Conservation (phyloP, 2,797 vertebrate species). For the Aeoliscus strigatus region DNA sequence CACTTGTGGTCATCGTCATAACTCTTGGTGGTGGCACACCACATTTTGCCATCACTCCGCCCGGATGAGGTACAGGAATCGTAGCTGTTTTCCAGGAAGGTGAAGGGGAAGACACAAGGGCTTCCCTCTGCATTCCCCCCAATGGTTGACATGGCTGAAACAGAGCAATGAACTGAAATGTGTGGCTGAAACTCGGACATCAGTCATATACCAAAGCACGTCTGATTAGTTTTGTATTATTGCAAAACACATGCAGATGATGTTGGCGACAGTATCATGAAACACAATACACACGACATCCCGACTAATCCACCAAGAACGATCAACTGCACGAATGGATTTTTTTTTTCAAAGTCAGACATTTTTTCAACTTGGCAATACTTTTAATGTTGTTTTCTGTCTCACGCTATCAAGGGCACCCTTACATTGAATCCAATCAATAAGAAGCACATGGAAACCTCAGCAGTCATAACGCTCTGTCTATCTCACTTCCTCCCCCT, state of each 20-base stretch:
- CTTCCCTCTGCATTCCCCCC: conserved; percentile 92
- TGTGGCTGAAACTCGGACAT: conserved; percentile 5
- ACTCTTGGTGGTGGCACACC: conserved; percentile 85
- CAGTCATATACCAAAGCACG: conserved; percentile 18
- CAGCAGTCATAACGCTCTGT: conserved; percentile 14
- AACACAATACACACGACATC: conserved; percentile 39
- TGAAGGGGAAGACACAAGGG: conserved; percentile 93
- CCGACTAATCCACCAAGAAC: conserved; percentile 49
- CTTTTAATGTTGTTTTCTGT: conserved; percentile 8
- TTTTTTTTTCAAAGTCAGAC: conserved; percentile 53
- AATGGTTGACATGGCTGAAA: conserved; percentile 89
- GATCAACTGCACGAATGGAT: conserved; percentile 34
- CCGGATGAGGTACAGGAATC: conserved; percentile 87
- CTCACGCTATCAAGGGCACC: conserved; percentile 9
- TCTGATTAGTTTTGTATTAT: conserved; percentile 10
- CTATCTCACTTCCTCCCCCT: conserved; percentile 11
- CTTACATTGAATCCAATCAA: conserved; percentile 48
- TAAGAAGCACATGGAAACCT: conserved; percentile 61
- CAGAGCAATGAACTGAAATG: neutral
- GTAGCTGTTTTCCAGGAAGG: conserved; percentile 86
- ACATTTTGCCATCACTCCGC: conserved; percentile 90
- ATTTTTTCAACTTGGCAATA: conserved; percentile 48
- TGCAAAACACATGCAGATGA: conserved; percentile 34
- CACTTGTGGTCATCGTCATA: conserved; percentile 97
- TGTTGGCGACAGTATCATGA: conserved; percentile 35